These are phyloP conservation scores for Arrhamphus sclerolepis DNA, from an alignment of 2,797 vertebrate species.

Conservation along the genomic window DNA sequence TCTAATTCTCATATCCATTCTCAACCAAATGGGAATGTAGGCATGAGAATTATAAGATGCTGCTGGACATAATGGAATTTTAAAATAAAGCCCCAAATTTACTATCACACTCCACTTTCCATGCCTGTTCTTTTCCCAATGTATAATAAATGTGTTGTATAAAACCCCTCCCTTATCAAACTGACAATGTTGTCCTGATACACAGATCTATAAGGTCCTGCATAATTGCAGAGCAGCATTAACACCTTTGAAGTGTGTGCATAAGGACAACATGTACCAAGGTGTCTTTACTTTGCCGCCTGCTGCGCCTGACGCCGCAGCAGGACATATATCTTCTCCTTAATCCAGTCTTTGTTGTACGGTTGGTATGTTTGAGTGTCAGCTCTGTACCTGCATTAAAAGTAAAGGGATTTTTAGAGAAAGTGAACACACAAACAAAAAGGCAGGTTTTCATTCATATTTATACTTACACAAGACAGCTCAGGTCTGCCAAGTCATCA, in stretches of 20 bases:
- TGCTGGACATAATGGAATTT: slow-evolving; percentile 8
- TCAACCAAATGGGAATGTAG: slow-evolving; percentile 40
- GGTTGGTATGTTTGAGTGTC: slow-evolving; percentile 99
- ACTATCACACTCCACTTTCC: slow-evolving; percentile 8
- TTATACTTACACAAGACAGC: slow-evolving; percentile 96
- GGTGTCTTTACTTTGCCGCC: slow-evolving; percentile 85
- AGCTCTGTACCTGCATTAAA: slow-evolving; percentile 88
- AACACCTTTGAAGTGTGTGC: slow-evolving; percentile 37
- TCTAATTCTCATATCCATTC: slow-evolving; percentile 5
- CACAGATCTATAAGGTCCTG: slow-evolving; percentile 32
- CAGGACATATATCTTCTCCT: slow-evolving; percentile 98
- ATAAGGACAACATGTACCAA: slow-evolving; percentile 28
- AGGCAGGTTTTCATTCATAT: neutral
- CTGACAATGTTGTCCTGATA: slow-evolving; percentile 28
- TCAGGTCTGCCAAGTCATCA: slow-evolving; percentile 97
- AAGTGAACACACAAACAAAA: neutral
- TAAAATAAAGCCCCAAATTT: slow-evolving; percentile 29
- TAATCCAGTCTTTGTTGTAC: slow-evolving; percentile 99
- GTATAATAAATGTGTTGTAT: slow-evolving; percentile 18
- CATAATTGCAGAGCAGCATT: slow-evolving; percentile 28
- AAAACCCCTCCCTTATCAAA: slow-evolving; percentile 37
- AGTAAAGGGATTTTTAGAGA: neutral
- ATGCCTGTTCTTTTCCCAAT: slow-evolving; percentile 16
- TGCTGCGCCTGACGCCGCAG: slow-evolving; percentile 96
- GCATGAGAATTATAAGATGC: slow-evolving; percentile 3